phyloP scores from a whole-genome alignment of 1,140 invertebrate species.

The Pissodes strobi region DNA sequence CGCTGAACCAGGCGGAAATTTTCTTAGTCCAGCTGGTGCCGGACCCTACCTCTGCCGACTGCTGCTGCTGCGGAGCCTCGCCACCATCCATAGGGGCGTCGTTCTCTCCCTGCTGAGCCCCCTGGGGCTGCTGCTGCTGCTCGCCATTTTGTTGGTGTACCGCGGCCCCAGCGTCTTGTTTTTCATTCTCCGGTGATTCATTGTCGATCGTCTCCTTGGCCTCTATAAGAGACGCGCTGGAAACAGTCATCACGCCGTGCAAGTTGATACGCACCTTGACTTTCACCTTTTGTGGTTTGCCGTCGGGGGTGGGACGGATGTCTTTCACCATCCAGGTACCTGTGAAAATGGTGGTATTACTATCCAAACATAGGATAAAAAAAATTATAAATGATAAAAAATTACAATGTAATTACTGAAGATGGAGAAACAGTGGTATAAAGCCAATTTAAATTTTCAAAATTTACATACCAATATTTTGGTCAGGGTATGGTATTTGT shows the following conservation, averaged over 20 bases:
- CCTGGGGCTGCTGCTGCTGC: conserved; percentile 59
- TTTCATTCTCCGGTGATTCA: conserved; percentile 59
- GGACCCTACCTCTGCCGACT: conserved; percentile 53
- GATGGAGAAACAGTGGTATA: too few species aligned
- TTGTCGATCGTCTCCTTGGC: conserved; percentile 71
- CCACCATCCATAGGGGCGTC: conserved; percentile 35
- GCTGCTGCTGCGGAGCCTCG: conserved; percentile 32
- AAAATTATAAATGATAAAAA: conserved; percentile 25
- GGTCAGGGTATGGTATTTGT: conserved; percentile 73
- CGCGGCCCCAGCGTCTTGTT: conserved; percentile 56
- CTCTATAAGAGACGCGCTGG: conserved; percentile 83
- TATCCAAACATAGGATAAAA: too few species aligned
- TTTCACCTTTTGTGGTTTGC: conserved; percentile 91
- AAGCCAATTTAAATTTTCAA: too few species aligned
- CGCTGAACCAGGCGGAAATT: conserved; percentile 55
- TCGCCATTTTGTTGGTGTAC: conserved; percentile 54
- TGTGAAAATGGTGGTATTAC: too few species aligned
- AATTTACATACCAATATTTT: conserved; percentile 76
- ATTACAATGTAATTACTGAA: too few species aligned
- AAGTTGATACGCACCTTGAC: conserved; percentile 92
- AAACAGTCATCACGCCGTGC: conserved; percentile 88
- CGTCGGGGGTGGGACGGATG: conserved; percentile 82
- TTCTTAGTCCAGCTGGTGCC: conserved; percentile 55
- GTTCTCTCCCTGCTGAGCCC: conserved; percentile 18
- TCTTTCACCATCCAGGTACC: conserved; percentile 84